Base-by-base conservation (phyloP, 2,797 vertebrate species). In the Pteropus rufus region DNA sequence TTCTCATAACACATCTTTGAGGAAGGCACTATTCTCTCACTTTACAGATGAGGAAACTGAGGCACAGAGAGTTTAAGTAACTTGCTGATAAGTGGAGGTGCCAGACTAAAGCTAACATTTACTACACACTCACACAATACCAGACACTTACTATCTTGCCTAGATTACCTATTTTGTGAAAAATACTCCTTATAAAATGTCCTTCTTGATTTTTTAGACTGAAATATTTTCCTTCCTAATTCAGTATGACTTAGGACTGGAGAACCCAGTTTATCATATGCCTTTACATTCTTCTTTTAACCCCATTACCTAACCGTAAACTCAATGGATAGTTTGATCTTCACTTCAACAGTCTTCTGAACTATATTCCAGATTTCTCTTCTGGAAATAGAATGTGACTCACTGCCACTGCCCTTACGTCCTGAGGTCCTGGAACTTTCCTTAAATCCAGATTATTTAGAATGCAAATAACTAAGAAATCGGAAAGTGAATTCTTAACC, bases 371-470 rank as follows among this genome's bases (percentile, higher is more conserved):
- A 46, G 14, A 14, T 39, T 70, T 73, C 72, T 41, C 36, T 60
- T 92, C 39, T 49, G 58, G 88, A 96, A 92, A 64, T 12, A 58
- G 36, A 80, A 73, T 52, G 62, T 80, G 64, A 88, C 39, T 97
- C 56, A 54, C 18, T 34, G 29, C 24, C 73, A 49, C 41, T 7
- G 21, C 44, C 49, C 92, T 93, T 58, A 70, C 34, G 26, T 14
- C 11, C 44, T 15, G 21, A 89, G 76, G 64, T 12, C 21, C 34
- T 87, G 52, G 41, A 87, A 79, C 18, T 69, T 21, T 23, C 58
- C 49, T 73, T 67, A 12, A 69, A 21, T 90, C 85, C 86, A 29
- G 10, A 29, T 46, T 92, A 85, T 72, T 65, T 34, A 64, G 67
- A 81, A 64, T 65, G 44, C 54, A 52, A 11, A 29, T 85, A 69